A percentile compares a stretch with the other conserved stretches of the same genome.
These are phyloP conservation scores for Amphipoea oculea DNA, from an alignment of 2,888 invertebrate species.

Conservation along the genomic window DNA sequence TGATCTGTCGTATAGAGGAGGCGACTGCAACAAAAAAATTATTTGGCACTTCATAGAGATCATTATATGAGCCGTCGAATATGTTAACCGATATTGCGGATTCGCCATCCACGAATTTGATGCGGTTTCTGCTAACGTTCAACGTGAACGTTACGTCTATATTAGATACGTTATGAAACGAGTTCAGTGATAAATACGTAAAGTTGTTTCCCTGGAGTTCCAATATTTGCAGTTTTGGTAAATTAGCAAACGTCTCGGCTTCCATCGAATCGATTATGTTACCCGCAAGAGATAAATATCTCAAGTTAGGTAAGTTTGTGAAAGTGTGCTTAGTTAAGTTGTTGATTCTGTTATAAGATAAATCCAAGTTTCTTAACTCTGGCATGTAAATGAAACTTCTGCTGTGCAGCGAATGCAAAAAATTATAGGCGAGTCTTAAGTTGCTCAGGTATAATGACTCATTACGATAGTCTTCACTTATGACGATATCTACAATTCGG, in stretches of 20 bases:
- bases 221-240: slow-evolving; percentile 94
- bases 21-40: slow-evolving; percentile 92
- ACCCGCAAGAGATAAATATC: slow-evolving; percentile 95
- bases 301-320: slow-evolving; percentile 94
- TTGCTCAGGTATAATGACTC: slow-evolving; percentile 94
- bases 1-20: slow-evolving; percentile 92
- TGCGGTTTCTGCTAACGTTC: slow-evolving; percentile 94
- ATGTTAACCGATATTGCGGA: slow-evolving; percentile 91
- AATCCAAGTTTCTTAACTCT: slow-evolving; percentile 94
- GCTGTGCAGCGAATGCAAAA: slow-evolving; percentile 92
- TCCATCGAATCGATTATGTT: slow-evolving; percentile 94
- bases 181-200: slow-evolving; percentile 92
- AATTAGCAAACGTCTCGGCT: slow-evolving; percentile 93
- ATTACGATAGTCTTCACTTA: slow-evolving; percentile 92
- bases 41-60: slow-evolving; percentile 92
- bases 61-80: slow-evolving; percentile 93
- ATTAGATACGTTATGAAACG: slow-evolving; percentile 93
- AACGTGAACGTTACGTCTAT: slow-evolving; percentile 92
- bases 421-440: slow-evolving; percentile 95
- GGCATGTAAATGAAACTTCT: slow-evolving; percentile 93
- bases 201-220: slow-evolving; percentile 95
- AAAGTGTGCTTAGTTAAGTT: slow-evolving; percentile 93
- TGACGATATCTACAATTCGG: slow-evolving; percentile 93
- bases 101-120: slow-evolving; percentile 87
- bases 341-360: slow-evolving; percentile 94